Evolutionary conservation across 1,140 invertebrate genomes (phyloP).

Genomic region (Drosophila triauraria): DNA sequence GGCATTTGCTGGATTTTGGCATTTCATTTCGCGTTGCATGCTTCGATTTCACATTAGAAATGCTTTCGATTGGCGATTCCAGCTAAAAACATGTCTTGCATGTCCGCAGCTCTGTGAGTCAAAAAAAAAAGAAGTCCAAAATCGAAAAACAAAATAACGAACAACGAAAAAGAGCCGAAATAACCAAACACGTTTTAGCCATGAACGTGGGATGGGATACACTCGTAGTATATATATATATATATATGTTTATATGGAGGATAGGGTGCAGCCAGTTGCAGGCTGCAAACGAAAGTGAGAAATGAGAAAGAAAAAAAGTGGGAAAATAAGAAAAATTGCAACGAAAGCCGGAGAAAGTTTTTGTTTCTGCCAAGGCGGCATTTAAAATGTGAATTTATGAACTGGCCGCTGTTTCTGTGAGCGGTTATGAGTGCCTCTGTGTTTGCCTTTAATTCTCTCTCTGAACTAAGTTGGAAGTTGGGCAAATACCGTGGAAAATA

Average conservation of each 20-base stretch:
- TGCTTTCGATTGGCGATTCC: slow-evolving; percentile 71
- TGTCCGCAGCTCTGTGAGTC: slow-evolving; percentile 42
- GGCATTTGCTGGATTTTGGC: slow-evolving; percentile 61
- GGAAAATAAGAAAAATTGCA: slow-evolving; percentile 59
- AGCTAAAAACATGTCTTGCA: slow-evolving; percentile 67
- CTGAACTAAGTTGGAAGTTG: slow-evolving; percentile 17
- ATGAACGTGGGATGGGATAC: slow-evolving; percentile 54
- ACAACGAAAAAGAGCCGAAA: slow-evolving; percentile 34
- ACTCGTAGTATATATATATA: not conserved
- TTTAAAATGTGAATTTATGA: slow-evolving; percentile 80
- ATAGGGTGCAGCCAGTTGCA: slow-evolving; percentile 62
- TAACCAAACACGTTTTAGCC: slow-evolving; percentile 69
- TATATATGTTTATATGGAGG: not conserved
- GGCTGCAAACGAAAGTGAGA: slow-evolving; percentile 47
- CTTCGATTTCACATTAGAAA: slow-evolving; percentile 83
- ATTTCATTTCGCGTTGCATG: slow-evolving; percentile 64
- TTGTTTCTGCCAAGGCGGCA: slow-evolving; percentile 66
- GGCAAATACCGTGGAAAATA: slow-evolving; percentile 22
- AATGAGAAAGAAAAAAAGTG: slow-evolving; percentile 16
- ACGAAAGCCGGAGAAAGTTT: slow-evolving; percentile 81
- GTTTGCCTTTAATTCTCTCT: not conserved
- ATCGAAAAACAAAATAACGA: slow-evolving; percentile 12
- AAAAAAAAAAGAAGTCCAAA: slow-evolving; percentile 4
- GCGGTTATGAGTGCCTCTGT: slow-evolving; percentile 29
- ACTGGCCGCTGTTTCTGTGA: slow-evolving; percentile 19